These are phyloP conservation scores for Aphelocoma californica DNA, from an alignment of 2,797 vertebrate species.

Conservation along the genomic window DNA sequence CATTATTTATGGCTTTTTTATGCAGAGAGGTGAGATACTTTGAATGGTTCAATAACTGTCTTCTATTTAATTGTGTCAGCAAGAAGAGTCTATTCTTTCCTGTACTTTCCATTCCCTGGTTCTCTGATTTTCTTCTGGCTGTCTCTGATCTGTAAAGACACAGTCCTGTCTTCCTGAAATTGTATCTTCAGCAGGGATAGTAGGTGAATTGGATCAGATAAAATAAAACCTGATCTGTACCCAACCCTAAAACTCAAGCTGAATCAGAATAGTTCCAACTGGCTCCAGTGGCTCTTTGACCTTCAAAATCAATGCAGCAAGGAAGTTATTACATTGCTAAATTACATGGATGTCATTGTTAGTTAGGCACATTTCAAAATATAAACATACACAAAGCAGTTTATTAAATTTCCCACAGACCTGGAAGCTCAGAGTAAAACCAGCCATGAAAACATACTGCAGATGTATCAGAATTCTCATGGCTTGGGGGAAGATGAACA, in stretches of 20 bases:
- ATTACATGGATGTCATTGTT: not conserved
- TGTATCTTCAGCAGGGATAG: not conserved
- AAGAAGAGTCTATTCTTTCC: constrained; percentile 20
- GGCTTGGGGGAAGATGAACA: not conserved
- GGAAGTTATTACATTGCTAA: not conserved
- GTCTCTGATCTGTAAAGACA: constrained; percentile 26
- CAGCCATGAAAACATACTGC: not conserved
- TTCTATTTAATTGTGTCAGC: constrained; percentile 44
- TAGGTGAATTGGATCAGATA: not conserved
- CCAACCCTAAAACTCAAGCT: not conserved
- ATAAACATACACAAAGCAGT: not conserved
- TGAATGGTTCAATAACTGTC: constrained; percentile 47
- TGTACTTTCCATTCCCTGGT: not conserved
- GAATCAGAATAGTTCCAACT: not conserved
- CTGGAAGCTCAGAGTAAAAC: not conserved
- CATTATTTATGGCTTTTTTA: constrained; percentile 53
- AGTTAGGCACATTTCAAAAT: constrained; percentile 3
- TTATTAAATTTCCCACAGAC: not conserved
- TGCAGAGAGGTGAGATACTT: constrained; percentile 35
- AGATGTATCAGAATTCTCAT: not conserved
- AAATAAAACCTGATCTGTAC: constrained; percentile 8
- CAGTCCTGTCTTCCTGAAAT: not conserved
- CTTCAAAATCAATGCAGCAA: not conserved
- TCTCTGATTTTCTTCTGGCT: not conserved
- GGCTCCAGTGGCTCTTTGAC: not conserved